These are phyloP conservation scores for Pararge aegeria DNA, from an alignment of 1,140 invertebrate species.

Conservation along the genomic window DNA sequence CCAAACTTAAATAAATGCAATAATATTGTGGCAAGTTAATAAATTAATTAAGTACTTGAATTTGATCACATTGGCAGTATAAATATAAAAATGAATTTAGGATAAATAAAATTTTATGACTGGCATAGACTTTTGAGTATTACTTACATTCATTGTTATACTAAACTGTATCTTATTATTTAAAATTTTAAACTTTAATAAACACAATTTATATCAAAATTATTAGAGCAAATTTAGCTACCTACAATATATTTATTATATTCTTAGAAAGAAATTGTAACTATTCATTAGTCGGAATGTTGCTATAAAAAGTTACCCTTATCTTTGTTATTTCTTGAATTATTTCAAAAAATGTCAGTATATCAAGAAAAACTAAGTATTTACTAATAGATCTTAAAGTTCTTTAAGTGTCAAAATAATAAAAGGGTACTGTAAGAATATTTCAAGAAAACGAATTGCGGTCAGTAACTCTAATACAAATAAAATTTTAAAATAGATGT, in stretches of 20 bases:
- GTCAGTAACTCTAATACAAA: conserved; percentile 15
- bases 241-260: conserved; percentile 46
- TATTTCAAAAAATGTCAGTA: neutral
- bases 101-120: conserved; percentile 29
- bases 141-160: conserved; percentile 22
- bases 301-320: conserved; percentile 32
- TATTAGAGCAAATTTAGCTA: conserved; percentile 68
- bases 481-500: too few relatives aligned
- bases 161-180: conserved; percentile 32
- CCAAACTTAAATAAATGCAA: conserved; percentile 43
- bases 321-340: conserved; percentile 25
- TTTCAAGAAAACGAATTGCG: neutral
- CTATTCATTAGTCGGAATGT: conserved; percentile 49
- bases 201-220: conserved; percentile 50
- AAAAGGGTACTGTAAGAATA: too few relatives aligned
- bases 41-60: conserved; percentile 59
- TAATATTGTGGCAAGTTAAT: conserved; percentile 40
- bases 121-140: conserved; percentile 30
- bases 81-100: conserved; percentile 32
- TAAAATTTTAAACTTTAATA: conserved; percentile 44
- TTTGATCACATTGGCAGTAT: conserved; percentile 54
- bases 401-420: too few relatives aligned
- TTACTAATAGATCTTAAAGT: neutral
- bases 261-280: conserved; percentile 37
- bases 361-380: neutral